These are phyloP conservation scores for Leguminivora glycinivorella DNA, from an alignment of 1,140 invertebrate genomes.

Conservation along the genomic window DNA sequence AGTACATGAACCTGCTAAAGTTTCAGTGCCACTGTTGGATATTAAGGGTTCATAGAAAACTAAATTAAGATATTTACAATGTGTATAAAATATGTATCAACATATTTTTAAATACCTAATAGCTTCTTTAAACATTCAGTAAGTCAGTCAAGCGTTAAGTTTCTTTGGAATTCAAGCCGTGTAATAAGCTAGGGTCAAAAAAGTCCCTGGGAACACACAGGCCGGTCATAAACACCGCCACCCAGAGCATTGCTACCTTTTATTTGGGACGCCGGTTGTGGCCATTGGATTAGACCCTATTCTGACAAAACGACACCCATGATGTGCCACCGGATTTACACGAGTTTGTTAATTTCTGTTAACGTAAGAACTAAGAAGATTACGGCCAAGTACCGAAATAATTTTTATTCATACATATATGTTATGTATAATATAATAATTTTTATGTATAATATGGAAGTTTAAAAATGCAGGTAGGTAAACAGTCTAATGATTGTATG, in stretches of 20 bases:
- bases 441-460: no score
- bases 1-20: no score
- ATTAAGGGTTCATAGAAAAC: no score
- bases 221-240: conserved; percentile 48
- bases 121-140: background rate
- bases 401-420: no score
- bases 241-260: conserved; percentile 47
- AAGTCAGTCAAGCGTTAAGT: background rate
- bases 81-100: no score
- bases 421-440: no score
- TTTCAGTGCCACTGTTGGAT: no score
- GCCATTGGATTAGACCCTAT: conserved; percentile 29
- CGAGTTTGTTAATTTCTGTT: background rate
- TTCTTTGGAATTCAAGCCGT: background rate
- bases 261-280: conserved; percentile 31
- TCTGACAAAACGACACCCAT: background rate
- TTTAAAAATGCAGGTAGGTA: no score
- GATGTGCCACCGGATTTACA: conserved; percentile 2
- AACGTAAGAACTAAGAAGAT: background rate
- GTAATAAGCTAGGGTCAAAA: conserved; percentile 6
- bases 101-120: no score
- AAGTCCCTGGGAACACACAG: conserved; percentile 44
- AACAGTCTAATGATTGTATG: no score
- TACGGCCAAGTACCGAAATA: no score
- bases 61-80: no score